Evolutionary conservation across 2,888 invertebrate species (phyloP), one percentile per base, ranked within the genome.

Genomic region (Chymomyza amoena): DNA sequence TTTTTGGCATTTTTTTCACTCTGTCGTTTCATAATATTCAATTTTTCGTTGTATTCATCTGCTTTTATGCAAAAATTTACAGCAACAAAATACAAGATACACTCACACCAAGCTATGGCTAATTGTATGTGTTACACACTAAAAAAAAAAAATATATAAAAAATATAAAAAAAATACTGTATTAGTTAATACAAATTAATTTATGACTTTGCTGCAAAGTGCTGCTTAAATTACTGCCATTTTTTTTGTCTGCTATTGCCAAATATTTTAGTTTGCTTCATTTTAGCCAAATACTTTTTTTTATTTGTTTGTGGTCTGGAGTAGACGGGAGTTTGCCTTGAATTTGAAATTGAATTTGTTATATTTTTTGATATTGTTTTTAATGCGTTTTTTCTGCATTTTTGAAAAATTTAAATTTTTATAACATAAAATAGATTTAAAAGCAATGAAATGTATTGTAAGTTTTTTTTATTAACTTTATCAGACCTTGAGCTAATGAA

Each of bases 181-280:
- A 84, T 88, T 80, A 80, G 74, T 73, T 51, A 81, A 84, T 88
- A 13, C 39, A 45, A 45, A 85, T 88, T 88, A 78, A 84, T 86
- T 86, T 85, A 84, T 77, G 69, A 68, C 71, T 69, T 64, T 28
- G 57, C 20, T 57, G 18, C 57, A 25, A 57, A 57, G 25, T 57
- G 57, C 57, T 45, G 57, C 52, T 54, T 54, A 61, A 61, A 50
- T 50, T 50, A 45, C 69, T 61, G 54, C 70, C 69, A 69, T 69
- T 67, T 13, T 64, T 52, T 68, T 68, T 72, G 67, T 52, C 16
- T 45, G 36, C 13, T 64, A 73, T 82, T 87, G 78, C 87, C 75
- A 81, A 72, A 82, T 69, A 56, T 60, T 64, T 50, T 66, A n/a
- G 64, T 66, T 73, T 67, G 13, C 68, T 15, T 64, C 60, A 28